Conservation (phyloP, 2,113 vertebrate genomes). For the Poeciliopsis occidentalis region DNA sequence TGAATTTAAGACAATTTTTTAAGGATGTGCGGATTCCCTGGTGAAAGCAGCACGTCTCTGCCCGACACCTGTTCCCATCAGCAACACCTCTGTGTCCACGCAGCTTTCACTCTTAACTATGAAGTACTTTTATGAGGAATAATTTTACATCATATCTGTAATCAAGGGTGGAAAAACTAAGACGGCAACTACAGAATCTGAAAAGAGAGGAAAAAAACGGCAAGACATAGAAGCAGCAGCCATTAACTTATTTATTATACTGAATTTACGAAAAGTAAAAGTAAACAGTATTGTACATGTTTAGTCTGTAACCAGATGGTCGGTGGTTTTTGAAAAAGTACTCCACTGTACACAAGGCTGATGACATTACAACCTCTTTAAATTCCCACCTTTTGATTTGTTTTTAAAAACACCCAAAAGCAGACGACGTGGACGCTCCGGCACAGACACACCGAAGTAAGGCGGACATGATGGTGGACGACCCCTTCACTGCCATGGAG, state of each 20-base stretch:
- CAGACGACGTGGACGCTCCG: slow-evolving; percentile 49
- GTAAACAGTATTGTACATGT: slow-evolving; percentile 83
- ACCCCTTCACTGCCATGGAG: slow-evolving; percentile 45
- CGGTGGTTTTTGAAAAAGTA: slow-evolving; percentile 38
- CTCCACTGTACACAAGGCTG: slow-evolving; percentile 74
- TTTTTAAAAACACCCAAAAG: slow-evolving; percentile 54
- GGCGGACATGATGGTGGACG: slow-evolving; percentile 40
- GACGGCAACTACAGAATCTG: neutral
- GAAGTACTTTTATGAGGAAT: too few species aligned
- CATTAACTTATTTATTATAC: slow-evolving; percentile 85
- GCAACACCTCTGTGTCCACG: too few species aligned
- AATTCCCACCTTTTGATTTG: neutral
- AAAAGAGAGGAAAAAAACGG: neutral
- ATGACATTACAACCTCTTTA: slow-evolving; percentile 41
- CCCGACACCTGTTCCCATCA: too few species aligned
- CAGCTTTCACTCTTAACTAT: too few species aligned
- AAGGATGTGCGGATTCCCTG: too few species aligned
- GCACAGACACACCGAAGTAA: slow-evolving; percentile 24
- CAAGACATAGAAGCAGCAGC: slow-evolving; percentile 58
- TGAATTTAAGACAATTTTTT: too few species aligned
- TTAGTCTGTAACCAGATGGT: slow-evolving; percentile 57
- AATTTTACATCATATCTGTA: too few species aligned
- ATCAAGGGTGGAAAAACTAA: neutral
- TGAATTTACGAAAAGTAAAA: slow-evolving; percentile 84
- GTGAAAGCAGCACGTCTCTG: too few species aligned